phyloP scores from a whole-genome alignment of 1,140 invertebrate genomes.

The Philopotamus ludificatus region DNA sequence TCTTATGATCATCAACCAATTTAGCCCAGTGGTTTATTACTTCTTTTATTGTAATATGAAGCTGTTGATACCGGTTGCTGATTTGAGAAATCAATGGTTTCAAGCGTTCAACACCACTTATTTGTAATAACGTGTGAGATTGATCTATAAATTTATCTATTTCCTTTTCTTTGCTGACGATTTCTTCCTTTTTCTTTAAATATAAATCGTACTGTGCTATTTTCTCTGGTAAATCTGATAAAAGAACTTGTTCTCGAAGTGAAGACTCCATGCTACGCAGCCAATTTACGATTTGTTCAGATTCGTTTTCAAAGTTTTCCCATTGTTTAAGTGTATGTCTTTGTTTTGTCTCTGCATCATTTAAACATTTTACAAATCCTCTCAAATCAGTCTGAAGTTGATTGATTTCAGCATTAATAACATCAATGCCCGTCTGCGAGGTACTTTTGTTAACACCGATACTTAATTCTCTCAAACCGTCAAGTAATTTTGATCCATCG shows the following conservation, averaged over 20 bases:
- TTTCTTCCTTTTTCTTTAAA: constrained; percentile 70
- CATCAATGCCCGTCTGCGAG: constrained; percentile 71
- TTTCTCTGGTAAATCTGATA: constrained; percentile 80
- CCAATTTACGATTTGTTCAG: constrained; percentile 81
- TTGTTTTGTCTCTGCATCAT: constrained; percentile 66
- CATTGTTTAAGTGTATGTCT: constrained; percentile 76
- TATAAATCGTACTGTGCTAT: constrained; percentile 71
- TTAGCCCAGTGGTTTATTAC: constrained; percentile 83
- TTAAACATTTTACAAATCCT: constrained; percentile 66
- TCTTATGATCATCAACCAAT: constrained; percentile 80
- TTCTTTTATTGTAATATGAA: constrained; percentile 83
- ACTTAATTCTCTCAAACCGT: constrained; percentile 67
- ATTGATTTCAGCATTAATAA: constrained; percentile 72
- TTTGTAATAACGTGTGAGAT: constrained; percentile 81
- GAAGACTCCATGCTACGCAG: constrained; percentile 78
- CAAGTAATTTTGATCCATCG: constrained; percentile 70
- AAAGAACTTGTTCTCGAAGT: constrained; percentile 82
- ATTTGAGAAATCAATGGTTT: constrained; percentile 88
- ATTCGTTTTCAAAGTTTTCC: constrained; percentile 80
- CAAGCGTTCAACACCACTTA: constrained; percentile 80
- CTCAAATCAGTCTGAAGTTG: constrained; percentile 65
- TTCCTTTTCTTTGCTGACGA: constrained; percentile 73
- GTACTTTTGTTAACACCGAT: constrained; percentile 76
- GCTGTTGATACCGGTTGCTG: constrained; percentile 82
- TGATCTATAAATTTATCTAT: constrained; percentile 89